phyloP scores from a whole-genome alignment of 2,888 invertebrate genomes.

The Hipparchia sbordonii region DNA sequence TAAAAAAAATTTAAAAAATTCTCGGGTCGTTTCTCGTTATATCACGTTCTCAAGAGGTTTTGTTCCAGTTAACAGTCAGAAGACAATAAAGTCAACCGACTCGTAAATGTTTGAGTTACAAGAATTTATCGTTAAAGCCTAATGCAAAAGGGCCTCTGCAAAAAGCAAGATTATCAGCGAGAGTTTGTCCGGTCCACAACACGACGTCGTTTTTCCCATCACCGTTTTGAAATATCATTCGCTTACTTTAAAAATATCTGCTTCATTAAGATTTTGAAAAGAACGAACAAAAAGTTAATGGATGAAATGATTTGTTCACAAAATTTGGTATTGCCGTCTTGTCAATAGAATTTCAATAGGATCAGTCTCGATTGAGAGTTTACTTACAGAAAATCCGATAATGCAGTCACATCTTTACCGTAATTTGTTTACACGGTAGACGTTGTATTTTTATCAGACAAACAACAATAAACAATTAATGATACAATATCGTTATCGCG shows the following conservation, averaged over 20 bases:
- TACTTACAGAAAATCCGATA: neutral
- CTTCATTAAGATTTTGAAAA: constrained; percentile 22
- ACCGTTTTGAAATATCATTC: constrained; percentile 20
- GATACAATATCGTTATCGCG: neutral
- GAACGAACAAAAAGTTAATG: constrained; percentile 19
- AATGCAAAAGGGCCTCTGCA: constrained; percentile 11
- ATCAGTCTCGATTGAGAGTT: neutral
- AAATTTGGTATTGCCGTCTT: neutral
- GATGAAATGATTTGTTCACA: constrained; percentile 15
- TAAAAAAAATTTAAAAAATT: too few relatives aligned
- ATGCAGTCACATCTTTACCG: neutral
- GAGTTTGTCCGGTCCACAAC: constrained; percentile 18
- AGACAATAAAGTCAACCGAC: neutral
- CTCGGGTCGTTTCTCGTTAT: too few relatives aligned
- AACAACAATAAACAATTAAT: neutral
- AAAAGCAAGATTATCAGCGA: constrained; percentile 18
- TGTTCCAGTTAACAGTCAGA: neutral
- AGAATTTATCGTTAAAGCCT: constrained; percentile 4
- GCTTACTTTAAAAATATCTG: constrained; percentile 10
- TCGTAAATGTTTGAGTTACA: neutral
- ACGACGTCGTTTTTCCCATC: constrained; percentile 21
- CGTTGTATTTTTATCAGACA: neutral
- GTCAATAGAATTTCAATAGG: neutral
- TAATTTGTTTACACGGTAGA: neutral
- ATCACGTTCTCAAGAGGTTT: neutral